These are phyloP conservation scores for Macrobrachium rosenbergii DNA, from an alignment of 1,140 invertebrate genomes.

Conservation along the genomic window DNA sequence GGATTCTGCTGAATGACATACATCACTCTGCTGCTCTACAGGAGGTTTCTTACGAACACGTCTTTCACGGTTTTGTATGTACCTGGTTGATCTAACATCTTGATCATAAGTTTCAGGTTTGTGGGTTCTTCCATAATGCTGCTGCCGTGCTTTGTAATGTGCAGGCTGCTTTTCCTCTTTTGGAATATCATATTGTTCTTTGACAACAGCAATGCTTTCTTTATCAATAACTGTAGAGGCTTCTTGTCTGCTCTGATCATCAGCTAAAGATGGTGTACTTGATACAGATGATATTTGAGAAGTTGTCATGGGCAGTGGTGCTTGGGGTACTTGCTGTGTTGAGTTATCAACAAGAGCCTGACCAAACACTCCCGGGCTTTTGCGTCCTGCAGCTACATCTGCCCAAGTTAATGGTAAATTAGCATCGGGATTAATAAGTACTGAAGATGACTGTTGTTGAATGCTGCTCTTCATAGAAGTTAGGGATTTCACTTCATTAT, in stretches of 20 bases:
- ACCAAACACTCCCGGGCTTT: conserved; percentile 58
- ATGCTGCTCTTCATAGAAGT: conserved; percentile 11
- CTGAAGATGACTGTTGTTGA: conserved; percentile 9
- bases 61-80: conserved; percentile 36
- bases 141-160: conserved; percentile 51
- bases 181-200: not conserved
- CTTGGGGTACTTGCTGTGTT: conserved; percentile 9
- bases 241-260: conserved; percentile 34
- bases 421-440: conserved; percentile 12
- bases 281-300: conserved; percentile 36
- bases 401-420: conserved; percentile 59
- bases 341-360: conserved; percentile 36
- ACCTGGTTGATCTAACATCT: conserved; percentile 33
- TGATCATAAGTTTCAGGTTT: conserved; percentile 44
- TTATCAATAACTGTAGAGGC: not conserved
- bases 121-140: conserved; percentile 43
- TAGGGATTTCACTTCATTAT: conserved; percentile 53
- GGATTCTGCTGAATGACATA: not conserved
- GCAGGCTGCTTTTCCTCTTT: conserved; percentile 45
- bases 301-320: conserved; percentile 2
- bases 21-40: conserved; percentile 32
- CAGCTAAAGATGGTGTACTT: conserved; percentile 32
- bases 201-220: not conserved
- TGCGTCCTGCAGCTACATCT: conserved; percentile 65
- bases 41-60: conserved; percentile 42